Percentiles rank a stretch among this genome's conserved stretches.
These are phyloP conservation scores for Champsocephalus esox DNA, from an alignment of 2,797 vertebrate genomes.

Conservation along the genomic window DNA sequence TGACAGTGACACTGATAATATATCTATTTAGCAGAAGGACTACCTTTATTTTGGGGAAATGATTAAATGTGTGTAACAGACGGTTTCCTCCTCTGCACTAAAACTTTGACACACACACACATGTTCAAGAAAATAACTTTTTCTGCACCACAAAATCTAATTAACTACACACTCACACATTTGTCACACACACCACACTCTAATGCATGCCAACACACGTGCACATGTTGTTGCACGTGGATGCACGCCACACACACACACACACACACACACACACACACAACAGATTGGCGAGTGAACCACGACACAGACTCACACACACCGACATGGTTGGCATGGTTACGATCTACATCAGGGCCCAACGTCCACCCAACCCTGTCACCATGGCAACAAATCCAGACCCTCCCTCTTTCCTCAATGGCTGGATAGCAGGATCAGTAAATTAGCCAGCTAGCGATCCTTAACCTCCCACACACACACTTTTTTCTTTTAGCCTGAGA, in stretches of 20 bases:
- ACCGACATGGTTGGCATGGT: slow-evolving; percentile 66
- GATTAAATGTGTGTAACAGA: slow-evolving; percentile 27
- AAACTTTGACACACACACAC: slow-evolving; percentile 40
- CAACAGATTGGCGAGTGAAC: slow-evolving; percentile 56
- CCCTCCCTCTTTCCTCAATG: background rate
- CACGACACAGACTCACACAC: slow-evolving; percentile 73
- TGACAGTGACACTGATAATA: slow-evolving; percentile 33
- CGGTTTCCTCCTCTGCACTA: slow-evolving; percentile 39
- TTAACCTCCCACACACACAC: slow-evolving; percentile 28
- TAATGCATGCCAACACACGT: slow-evolving; percentile 15
- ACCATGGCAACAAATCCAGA: slow-evolving; percentile 57
- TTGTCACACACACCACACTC: slow-evolving; percentile 34
- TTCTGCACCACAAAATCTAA: slow-evolving; percentile 46
- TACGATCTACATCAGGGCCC: slow-evolving; percentile 75
- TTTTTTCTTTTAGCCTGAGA: slow-evolving; percentile 52
- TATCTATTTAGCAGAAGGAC: slow-evolving; percentile 27
- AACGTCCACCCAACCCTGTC: slow-evolving; percentile 46
- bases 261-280: slow-evolving; percentile 18
- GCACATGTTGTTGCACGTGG: slow-evolving; percentile 16
- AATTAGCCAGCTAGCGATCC: slow-evolving; percentile 49
- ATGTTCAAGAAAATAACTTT: slow-evolving; percentile 61
- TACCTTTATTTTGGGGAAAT: slow-evolving; percentile 23
- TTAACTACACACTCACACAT: slow-evolving; percentile 38
- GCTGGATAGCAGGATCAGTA: slow-evolving; percentile 43
- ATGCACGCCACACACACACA: slow-evolving; percentile 8